Conservation (phyloP, 2,888 invertebrate genomes). For the Acanthosepion lycidas region DNA sequence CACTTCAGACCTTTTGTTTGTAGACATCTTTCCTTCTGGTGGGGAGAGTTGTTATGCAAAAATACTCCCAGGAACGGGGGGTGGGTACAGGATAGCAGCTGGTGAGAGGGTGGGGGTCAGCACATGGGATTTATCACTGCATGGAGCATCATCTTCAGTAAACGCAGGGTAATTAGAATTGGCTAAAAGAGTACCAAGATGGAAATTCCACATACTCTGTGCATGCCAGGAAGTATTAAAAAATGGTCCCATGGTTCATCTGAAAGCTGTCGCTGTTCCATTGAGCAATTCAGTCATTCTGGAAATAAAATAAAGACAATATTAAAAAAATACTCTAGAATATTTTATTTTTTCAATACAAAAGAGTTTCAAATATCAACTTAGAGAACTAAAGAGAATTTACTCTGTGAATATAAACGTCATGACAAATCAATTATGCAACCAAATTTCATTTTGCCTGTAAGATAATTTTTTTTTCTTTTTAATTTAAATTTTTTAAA, state of each 20-base stretch:
- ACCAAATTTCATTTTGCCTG: too few relatives aligned
- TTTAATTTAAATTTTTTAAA: too few relatives aligned
- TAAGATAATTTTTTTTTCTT: too few relatives aligned
- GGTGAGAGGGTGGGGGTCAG: not conserved
- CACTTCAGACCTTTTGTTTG: constrained; percentile 54
- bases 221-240: not conserved
- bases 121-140: constrained; percentile 33
- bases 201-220: not conserved
- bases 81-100: not conserved
- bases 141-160: constrained; percentile 48
- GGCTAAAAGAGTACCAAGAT: not conserved
- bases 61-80: too few relatives aligned
- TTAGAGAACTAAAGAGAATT: too few relatives aligned
- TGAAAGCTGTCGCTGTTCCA: not conserved
- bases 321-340: too few relatives aligned
- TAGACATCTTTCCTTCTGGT: constrained; percentile 23
- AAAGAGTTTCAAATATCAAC: too few relatives aligned
- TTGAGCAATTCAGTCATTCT: constrained; percentile 3
- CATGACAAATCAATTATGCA: too few relatives aligned
- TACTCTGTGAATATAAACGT: too few relatives aligned
- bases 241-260: not conserved
- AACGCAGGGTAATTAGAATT: constrained; percentile 48
- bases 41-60: not conserved
- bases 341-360: too few relatives aligned
- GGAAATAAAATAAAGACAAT: not conserved